phyloP scores from a whole-genome alignment of 1,140 invertebrate genomes.

The Oryctes rhinoceros region DNA sequence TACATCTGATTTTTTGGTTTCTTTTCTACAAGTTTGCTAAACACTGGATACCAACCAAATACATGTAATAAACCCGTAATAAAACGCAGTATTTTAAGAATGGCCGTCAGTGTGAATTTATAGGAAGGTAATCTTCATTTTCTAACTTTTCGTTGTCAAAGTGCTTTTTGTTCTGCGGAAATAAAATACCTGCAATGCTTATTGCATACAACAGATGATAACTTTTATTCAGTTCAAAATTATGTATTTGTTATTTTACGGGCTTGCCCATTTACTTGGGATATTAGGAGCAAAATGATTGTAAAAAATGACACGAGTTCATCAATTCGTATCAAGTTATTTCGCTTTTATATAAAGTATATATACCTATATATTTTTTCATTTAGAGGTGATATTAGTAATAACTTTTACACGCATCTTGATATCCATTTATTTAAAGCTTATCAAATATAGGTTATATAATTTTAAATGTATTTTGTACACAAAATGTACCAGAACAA shows the following conservation, averaged over 20 bases:
- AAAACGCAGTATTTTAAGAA: constrained; percentile 49
- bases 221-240: background rate
- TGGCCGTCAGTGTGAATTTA: constrained; percentile 47
- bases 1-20: too few relatives aligned
- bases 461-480: background rate
- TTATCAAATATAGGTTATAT: constrained; percentile 20
- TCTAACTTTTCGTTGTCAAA: constrained; percentile 2
- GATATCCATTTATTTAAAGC: background rate
- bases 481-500: background rate
- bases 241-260: constrained; percentile 39
- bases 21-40: too few relatives aligned
- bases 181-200: background rate
- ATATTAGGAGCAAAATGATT: background rate
- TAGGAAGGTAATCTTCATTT: constrained; percentile 46
- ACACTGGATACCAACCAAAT: too few relatives aligned
- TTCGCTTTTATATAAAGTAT: background rate
- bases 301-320: background rate
- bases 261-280: constrained; percentile 42
- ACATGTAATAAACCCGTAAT: constrained; percentile 33
- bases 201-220: background rate
- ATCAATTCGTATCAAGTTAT: constrained; percentile 1
- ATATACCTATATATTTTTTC: background rate
- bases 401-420: background rate
- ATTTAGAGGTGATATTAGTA: background rate
- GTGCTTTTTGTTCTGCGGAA: background rate